phyloP scores from a whole-genome alignment of 2,113 vertebrate genomes.

The Aegithalos caudatus region DNA sequence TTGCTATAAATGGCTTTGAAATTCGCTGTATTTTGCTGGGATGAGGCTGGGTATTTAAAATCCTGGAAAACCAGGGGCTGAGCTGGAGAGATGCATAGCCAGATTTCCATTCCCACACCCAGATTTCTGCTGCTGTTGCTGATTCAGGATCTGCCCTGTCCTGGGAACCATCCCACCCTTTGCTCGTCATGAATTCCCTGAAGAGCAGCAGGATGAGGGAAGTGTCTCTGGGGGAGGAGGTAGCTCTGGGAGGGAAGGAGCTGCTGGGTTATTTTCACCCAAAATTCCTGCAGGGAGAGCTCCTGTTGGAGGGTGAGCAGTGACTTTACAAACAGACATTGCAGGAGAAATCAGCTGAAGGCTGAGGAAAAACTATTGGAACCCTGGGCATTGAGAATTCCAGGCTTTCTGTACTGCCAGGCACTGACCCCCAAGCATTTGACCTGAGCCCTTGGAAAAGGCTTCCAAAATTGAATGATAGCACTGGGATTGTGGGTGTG shows the following conservation, averaged over 20 bases:
- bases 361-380: neutral
- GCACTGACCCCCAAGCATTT: neutral
- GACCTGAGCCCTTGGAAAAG: neutral
- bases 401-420: neutral
- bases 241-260: neutral
- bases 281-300: neutral
- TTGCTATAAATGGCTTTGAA: neutral
- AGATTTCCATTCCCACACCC: neutral
- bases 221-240: neutral
- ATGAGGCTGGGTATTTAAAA: neutral
- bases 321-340: neutral
- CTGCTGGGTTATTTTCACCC: neutral
- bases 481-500: neutral
- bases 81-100: neutral
- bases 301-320: neutral
- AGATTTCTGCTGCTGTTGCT: neutral
- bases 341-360: neutral
- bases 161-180: neutral
- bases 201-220: neutral
- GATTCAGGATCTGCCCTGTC: neutral
- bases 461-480: neutral
- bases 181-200: neutral
- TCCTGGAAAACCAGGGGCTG: fast-evolving
- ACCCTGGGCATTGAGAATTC: neutral
- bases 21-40: neutral